These are phyloP conservation scores for Lumbricus terrestris DNA, from an alignment of 2,888 invertebrate genomes.

Conservation along the genomic window DNA sequence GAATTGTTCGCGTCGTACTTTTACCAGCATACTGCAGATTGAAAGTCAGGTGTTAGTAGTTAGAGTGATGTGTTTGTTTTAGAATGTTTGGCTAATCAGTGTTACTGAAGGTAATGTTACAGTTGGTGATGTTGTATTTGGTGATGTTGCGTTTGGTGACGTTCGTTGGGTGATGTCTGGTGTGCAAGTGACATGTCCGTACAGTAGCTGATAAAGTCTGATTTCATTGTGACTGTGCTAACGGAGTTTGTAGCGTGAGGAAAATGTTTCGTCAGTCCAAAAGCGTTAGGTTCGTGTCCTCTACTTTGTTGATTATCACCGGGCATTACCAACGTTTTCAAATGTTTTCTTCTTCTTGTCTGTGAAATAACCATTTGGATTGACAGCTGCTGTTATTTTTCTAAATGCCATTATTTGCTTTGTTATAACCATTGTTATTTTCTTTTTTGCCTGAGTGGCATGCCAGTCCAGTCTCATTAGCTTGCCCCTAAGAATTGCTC, in stretches of 20 bases:
- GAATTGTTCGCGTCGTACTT: constrained; percentile 3
- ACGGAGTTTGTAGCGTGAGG: neutral
- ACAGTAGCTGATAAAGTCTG: neutral
- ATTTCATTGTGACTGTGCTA: neutral
- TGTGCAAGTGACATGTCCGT: neutral
- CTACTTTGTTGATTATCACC: neutral
- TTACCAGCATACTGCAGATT: neutral
- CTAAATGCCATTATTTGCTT: neutral
- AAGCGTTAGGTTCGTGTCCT: neutral
- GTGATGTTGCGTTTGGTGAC: neutral
- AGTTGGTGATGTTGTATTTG: neutral
- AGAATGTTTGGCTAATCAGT: neutral
- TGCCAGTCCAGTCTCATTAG: neutral
- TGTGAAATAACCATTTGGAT: neutral
- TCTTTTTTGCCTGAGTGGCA: too few species aligned
- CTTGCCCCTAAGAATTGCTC: neutral
- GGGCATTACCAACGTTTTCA: neutral
- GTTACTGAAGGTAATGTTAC: neutral
- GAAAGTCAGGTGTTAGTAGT: neutral
- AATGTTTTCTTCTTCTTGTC: neutral
- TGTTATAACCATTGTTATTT: too few species aligned
- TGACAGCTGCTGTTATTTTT: neutral
- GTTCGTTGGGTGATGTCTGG: neutral
- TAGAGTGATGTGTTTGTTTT: neutral
- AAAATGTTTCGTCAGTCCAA: neutral